phyloP scores from a whole-genome alignment of 2,113 vertebrate genomes.

The Vombatus ursinus region DNA sequence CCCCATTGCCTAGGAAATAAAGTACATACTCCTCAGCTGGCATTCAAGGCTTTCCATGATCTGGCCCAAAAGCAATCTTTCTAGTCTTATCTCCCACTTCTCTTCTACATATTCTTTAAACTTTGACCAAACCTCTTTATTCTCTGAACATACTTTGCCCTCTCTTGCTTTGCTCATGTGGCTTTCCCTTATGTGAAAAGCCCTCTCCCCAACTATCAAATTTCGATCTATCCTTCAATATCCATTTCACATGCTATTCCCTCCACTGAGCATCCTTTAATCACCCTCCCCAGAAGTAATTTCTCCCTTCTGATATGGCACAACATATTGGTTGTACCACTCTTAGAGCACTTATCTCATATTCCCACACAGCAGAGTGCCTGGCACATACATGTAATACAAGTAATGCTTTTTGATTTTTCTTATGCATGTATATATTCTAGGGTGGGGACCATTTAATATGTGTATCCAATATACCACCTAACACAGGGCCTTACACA shows the following conservation, averaged over 20 bases:
- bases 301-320: not conserved
- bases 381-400: not conserved
- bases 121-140: not conserved
- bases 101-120: not conserved
- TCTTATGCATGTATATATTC: not conserved
- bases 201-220: not conserved
- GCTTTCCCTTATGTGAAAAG: not conserved
- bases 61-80: not conserved
- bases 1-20: not conserved
- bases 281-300: not conserved
- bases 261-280: not conserved
- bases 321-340: not conserved
- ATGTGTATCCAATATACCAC: not conserved
- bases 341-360: not conserved
- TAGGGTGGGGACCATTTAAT: not conserved
- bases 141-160: not conserved
- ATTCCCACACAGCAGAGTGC: not conserved
- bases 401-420: not conserved
- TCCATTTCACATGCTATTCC: not conserved
- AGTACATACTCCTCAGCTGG: not conserved
- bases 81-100: not conserved
- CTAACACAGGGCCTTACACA: not conserved
- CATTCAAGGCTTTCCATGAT: not conserved
- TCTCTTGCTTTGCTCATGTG: not conserved
- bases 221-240: not conserved